Conservation (phyloP, 2,888 invertebrate genomes). For the Ptycholaimellus sp. region DNA sequence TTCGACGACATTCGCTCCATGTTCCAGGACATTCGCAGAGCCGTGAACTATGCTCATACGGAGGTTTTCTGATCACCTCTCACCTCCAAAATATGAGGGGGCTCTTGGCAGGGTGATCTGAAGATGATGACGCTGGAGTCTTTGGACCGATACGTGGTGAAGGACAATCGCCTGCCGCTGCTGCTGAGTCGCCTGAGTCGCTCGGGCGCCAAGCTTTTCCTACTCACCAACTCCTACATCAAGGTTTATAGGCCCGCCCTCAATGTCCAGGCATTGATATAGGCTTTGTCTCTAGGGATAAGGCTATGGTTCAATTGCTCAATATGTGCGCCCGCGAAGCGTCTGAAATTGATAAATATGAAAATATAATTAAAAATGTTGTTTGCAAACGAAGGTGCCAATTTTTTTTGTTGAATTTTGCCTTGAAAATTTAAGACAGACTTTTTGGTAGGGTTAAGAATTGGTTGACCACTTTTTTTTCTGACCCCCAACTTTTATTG, state of each 20-base stretch:
- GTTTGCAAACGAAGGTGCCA: too few relatives aligned
- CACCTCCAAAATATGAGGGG: background rate
- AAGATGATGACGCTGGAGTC: constrained; percentile 68
- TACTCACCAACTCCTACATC: constrained; percentile 89
- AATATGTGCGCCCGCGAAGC: too few relatives aligned
- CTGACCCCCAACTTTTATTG: too few relatives aligned
- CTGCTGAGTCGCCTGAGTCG: constrained; percentile 63
- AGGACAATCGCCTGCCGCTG: constrained; percentile 67
- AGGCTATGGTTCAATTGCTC: too few relatives aligned
- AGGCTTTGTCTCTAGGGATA: too few relatives aligned
- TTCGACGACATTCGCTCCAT: constrained; percentile 86
- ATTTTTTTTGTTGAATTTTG: too few relatives aligned
- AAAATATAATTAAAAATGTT: too few relatives aligned
- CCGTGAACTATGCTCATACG: constrained; percentile 54
- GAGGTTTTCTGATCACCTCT: constrained; percentile 26
- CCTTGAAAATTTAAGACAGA: too few relatives aligned
- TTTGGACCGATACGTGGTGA: constrained; percentile 65
- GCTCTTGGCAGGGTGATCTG: constrained; percentile 53
- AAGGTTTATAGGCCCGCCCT: constrained; percentile 39
- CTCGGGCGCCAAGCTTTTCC: constrained; percentile 73
- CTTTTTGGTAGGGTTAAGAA: too few relatives aligned
- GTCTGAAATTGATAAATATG: too few relatives aligned
- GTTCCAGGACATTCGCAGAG: constrained; percentile 81
- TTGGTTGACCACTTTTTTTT: too few relatives aligned
- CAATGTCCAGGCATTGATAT: too few relatives aligned